Conservation (phyloP, 1,140 invertebrate species). For the Saccostrea glomerata region DNA sequence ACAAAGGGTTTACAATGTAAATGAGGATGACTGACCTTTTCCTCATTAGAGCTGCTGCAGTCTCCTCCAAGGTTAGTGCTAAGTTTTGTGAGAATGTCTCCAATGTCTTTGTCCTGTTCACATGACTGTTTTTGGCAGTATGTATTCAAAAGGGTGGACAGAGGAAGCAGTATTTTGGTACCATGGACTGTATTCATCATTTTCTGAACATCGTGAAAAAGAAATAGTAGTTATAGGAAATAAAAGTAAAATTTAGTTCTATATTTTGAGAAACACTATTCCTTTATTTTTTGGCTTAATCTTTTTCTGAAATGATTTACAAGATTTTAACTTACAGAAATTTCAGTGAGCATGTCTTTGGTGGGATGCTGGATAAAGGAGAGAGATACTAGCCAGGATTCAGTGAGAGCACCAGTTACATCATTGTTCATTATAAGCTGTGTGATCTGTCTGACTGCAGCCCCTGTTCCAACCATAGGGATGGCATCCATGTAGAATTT, state of each 20-base stretch:
- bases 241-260: neutral
- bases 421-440: conserved; percentile 87
- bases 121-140: conserved; percentile 80
- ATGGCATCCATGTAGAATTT: conserved; percentile 85
- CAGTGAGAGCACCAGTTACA: conserved; percentile 82
- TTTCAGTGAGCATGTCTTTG: conserved; percentile 84
- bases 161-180: conserved; percentile 79
- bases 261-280: neutral
- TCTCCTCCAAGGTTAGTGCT: conserved; percentile 78
- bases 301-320: neutral
- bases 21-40: conserved; percentile 63
- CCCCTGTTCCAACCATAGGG: conserved; percentile 89
- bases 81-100: conserved; percentile 80
- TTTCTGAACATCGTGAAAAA: conserved; percentile 31
- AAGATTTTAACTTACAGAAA: conserved; percentile 78
- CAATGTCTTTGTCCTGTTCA: conserved; percentile 74
- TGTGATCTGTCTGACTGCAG: conserved; percentile 89
- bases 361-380: conserved; percentile 89
- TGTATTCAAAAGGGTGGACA: conserved; percentile 80
- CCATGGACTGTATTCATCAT: conserved; percentile 46
- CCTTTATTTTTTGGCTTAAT: neutral
- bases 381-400: conserved; percentile 90
- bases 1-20: neutral
- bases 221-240: neutral
- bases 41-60: conserved; percentile 81